Conservation (phyloP, 2,888 invertebrate species). For the Agriopis leucophaearia region DNA sequence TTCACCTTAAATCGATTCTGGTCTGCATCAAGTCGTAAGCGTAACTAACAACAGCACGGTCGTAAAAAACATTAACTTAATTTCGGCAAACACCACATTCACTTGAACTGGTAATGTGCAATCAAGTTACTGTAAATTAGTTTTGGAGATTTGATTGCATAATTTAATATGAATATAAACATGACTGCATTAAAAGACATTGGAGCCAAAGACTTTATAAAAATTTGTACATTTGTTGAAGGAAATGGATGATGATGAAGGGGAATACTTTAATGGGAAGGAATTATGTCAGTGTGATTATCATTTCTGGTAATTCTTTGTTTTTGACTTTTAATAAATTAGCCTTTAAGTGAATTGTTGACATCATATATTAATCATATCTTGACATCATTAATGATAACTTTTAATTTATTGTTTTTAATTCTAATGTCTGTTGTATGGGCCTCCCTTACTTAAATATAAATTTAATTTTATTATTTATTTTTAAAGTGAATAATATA, state of each 20-base stretch:
- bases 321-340: too few species aligned
- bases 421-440: too few species aligned
- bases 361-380: background rate
- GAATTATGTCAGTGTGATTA: too few species aligned
- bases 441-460: too few species aligned
- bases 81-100: slow-evolving; percentile 31
- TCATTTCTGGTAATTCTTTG: too few species aligned
- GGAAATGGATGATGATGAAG: too few species aligned
- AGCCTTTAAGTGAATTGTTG: background rate
- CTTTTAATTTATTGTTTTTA: too few species aligned
- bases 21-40: slow-evolving; percentile 17
- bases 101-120: slow-evolving; percentile 21
- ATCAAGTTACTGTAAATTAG: slow-evolving; percentile 21
- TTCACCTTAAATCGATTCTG: slow-evolving; percentile 36
- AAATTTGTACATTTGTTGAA: too few species aligned
- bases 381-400: too few species aligned
- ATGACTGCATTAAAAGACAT: slow-evolving; percentile 1
- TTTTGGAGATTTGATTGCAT: slow-evolving; percentile 13
- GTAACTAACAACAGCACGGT: slow-evolving; percentile 30
- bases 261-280: too few species aligned
- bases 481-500: too few species aligned
- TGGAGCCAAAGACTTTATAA: background rate
- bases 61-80: slow-evolving; percentile 30
- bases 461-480: too few species aligned
- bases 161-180: slow-evolving; percentile 1